Conservation (phyloP, 2,113 vertebrate species). For the Cephalophus harveyi region DNA sequence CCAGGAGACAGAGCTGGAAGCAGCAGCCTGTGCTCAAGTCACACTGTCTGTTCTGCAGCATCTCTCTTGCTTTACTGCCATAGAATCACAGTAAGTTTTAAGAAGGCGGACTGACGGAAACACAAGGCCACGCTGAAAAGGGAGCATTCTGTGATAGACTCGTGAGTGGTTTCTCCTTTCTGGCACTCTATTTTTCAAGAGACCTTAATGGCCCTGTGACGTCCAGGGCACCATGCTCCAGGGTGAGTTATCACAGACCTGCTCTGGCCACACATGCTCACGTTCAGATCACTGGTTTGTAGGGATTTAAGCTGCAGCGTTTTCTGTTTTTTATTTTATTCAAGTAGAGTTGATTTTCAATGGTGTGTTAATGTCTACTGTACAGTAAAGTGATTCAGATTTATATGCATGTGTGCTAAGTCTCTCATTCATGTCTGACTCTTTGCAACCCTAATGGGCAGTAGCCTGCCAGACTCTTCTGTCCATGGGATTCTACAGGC, state of each 20-base stretch:
- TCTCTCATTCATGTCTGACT: not conserved
- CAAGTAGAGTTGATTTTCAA: not conserved
- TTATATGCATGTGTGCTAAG: not conserved
- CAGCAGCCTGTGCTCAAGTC: not conserved
- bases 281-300: not conserved
- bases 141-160: not conserved
- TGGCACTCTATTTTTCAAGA: not conserved
- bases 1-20: not conserved
- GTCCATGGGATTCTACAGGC: no score
- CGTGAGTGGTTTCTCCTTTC: not conserved
- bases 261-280: not conserved
- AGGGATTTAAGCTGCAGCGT: not conserved
- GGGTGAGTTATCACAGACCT: not conserved
- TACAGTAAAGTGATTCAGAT: not conserved
- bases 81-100: not conserved
- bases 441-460: no score
- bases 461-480: no score
- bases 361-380: not conserved
- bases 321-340: not conserved
- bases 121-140: not conserved
- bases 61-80: not conserved
- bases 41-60: not conserved
- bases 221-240: not conserved
- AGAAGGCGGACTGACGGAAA: not conserved
- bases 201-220: not conserved